Conservation (phyloP, 2,888 invertebrate genomes). For the Sabatieria punctata region DNA sequence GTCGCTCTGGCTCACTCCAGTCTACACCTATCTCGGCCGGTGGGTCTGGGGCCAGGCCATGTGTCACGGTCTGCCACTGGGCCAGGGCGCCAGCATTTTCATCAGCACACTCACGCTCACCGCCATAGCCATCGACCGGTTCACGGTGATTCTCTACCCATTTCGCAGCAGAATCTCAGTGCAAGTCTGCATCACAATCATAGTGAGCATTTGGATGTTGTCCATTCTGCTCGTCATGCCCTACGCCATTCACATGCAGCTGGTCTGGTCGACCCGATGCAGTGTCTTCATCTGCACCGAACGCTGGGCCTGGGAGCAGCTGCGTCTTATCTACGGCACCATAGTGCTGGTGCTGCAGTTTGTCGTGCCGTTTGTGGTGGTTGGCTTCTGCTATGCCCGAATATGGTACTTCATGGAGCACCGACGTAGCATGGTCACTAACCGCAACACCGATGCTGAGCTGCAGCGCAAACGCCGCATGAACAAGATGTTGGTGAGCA, state of each 20-base stretch:
- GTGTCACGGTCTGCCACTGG: conserved; percentile 76
- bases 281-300: conserved; percentile 42
- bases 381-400: conserved; percentile 79
- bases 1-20: neutral
- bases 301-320: conserved; percentile 67
- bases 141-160: conserved; percentile 89
- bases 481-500: conserved; percentile 88
- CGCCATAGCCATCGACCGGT: conserved; percentile 90
- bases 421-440: neutral
- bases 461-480: conserved; percentile 71
- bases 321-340: conserved; percentile 59
- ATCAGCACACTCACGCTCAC: conserved; percentile 89
- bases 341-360: conserved; percentile 79
- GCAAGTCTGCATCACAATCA: conserved; percentile 39
- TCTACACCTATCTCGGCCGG: neutral
- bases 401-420: conserved; percentile 46
- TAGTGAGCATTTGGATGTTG: conserved; percentile 68
- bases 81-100: conserved; percentile 76
- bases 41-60: conserved; percentile 78
- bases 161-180: conserved; percentile 79
- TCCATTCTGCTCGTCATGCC: conserved; percentile 72
- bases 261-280: conserved; percentile 32
- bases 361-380: conserved; percentile 76
- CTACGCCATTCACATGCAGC: conserved; percentile 60
- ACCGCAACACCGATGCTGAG: conserved; percentile 51